These are phyloP conservation scores for Meteorus sp. DNA, from an alignment of 1,140 invertebrate genomes.

Conservation along the genomic window DNA sequence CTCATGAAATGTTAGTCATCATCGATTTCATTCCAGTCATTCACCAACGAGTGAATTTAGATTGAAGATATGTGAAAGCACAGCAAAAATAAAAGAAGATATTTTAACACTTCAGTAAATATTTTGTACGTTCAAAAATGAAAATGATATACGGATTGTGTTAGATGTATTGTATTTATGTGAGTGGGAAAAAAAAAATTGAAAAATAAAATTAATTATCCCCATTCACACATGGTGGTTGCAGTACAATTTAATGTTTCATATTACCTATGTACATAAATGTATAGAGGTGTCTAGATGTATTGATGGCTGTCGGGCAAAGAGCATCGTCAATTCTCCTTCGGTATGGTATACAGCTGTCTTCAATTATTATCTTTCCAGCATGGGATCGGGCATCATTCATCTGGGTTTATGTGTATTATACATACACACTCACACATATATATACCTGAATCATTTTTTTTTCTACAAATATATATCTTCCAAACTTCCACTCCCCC, in stretches of 20 bases:
- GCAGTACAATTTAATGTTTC: background rate
- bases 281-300: conserved; percentile 21
- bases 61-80: too few relatives aligned
- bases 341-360: conserved; percentile 37
- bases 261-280: background rate
- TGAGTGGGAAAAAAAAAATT: background rate
- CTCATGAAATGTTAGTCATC: too few relatives aligned
- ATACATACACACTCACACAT: background rate
- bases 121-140: too few relatives aligned
- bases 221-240: conserved; percentile 36
- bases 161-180: too few relatives aligned
- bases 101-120: too few relatives aligned
- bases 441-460: conserved; percentile 19
- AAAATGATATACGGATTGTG: too few relatives aligned
- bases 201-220: conserved; percentile 43
- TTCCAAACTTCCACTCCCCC: conserved; percentile 8
- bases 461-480: background rate
- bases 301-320: conserved; percentile 23
- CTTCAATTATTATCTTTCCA: conserved; percentile 39
- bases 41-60: too few relatives aligned
- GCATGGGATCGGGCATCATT: conserved; percentile 26
- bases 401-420: conserved; percentile 7
- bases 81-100: too few relatives aligned
- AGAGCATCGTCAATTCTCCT: conserved; percentile 8
- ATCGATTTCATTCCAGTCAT: too few relatives aligned